Evolutionary conservation across 2,888 invertebrate species (phyloP).

Genomic region (Ectemnius cavifrons): DNA sequence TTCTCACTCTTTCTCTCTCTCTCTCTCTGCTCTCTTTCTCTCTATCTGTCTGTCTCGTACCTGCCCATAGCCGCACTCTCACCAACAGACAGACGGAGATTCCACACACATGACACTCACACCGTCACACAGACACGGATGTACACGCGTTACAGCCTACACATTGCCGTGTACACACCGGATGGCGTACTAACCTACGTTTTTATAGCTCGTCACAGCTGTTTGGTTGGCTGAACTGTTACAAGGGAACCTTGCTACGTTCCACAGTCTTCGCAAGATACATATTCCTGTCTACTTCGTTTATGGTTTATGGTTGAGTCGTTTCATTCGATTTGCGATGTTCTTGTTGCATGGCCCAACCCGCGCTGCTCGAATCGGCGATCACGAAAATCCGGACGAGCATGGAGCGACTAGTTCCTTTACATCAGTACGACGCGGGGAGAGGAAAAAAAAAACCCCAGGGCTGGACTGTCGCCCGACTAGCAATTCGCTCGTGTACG

Average conservation of each 20-base stretch:
- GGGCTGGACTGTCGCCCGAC: constrained; percentile 5
- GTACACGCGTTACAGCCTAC: constrained; percentile 11
- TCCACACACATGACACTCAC: constrained; percentile 2
- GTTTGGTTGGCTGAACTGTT: constrained; percentile 78
- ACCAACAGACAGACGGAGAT: constrained; percentile 1
- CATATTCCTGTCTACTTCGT: constrained; percentile 67
- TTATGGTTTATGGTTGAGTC: constrained; percentile 70
- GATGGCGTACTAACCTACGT: constrained; percentile 75
- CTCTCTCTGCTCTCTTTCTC: too few relatives aligned
- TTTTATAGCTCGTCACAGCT: constrained; percentile 78
- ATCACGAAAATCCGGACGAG: constrained; percentile 20
- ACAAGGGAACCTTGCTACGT: constrained; percentile 79
- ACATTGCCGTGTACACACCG: constrained; percentile 52
- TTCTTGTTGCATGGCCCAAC: constrained; percentile 77
- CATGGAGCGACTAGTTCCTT: neutral
- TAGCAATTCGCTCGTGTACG: neutral
- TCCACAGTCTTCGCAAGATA: constrained; percentile 77
- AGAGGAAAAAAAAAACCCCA: neutral
- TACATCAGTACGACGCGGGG: too few relatives aligned
- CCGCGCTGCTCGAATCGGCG: constrained; percentile 68
- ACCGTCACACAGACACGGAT: constrained; percentile 8
- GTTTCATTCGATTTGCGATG: constrained; percentile 73
- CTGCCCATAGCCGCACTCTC: constrained; percentile 33
- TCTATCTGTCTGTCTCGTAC: constrained; percentile 1
- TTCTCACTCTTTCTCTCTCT: too few relatives aligned